These are phyloP conservation scores for Rhizomys pruinosus DNA, from an alignment of 2,113 vertebrate species.

Conservation along the genomic window DNA sequence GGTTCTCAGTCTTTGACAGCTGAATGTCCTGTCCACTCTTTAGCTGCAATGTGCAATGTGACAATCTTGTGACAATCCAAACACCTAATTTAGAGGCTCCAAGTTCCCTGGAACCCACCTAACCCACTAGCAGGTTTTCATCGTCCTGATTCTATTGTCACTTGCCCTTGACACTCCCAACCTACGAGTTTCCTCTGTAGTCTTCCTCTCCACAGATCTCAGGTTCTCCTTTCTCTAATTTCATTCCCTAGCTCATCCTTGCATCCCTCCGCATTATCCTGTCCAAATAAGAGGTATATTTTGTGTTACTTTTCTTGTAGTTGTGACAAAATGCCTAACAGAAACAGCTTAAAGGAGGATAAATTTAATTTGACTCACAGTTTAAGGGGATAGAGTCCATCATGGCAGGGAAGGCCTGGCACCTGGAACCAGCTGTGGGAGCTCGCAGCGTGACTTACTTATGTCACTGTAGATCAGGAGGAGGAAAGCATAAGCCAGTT, in stretches of 20 bases:
- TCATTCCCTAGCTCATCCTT: background rate
- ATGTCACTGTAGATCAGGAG: background rate
- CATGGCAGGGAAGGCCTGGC: background rate
- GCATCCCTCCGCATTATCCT: background rate
- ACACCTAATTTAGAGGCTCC: background rate
- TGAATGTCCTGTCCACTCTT: background rate
- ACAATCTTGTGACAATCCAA: background rate
- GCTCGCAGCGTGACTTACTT: background rate
- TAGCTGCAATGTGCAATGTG: background rate
- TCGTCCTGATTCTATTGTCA: background rate
- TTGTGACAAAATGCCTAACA: background rate
- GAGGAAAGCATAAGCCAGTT: background rate
- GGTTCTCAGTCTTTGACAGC: background rate
- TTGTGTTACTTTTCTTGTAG: background rate
- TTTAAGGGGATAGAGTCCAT: background rate
- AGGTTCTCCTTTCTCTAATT: slow-evolving; percentile 1
- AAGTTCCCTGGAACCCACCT: background rate
- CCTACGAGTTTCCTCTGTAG: background rate
- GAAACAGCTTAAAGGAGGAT: background rate
- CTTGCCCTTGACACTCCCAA: background rate
- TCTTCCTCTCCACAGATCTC: background rate
- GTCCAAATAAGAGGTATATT: background rate
- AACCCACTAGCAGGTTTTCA: background rate
- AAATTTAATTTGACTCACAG: background rate
- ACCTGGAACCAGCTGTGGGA: background rate